Evolutionary conservation across 2,888 invertebrate genomes (phyloP).

Genomic region (Adineta ricciae): DNA sequence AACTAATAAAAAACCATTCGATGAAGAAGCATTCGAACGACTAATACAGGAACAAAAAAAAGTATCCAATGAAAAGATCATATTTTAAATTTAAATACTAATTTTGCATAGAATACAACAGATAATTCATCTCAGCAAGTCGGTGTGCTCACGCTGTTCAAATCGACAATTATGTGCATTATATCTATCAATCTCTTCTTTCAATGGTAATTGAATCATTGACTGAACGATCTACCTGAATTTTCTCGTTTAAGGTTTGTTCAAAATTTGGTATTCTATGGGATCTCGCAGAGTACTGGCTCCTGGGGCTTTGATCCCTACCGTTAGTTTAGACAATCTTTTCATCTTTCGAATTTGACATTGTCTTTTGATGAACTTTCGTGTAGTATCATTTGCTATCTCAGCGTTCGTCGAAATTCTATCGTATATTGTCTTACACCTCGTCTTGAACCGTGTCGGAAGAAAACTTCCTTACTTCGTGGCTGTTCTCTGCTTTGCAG

Average conservation of each 20-base stretch:
- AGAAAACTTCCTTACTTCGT: constrained; percentile 62
- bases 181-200: constrained; percentile 17
- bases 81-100: not conserved
- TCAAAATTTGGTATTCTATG: constrained; percentile 33
- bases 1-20: constrained; percentile 19
- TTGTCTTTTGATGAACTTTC: not conserved
- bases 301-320: constrained; percentile 54
- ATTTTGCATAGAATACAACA: not conserved
- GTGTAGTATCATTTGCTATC: constrained; percentile 60
- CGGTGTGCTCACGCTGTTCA: not conserved
- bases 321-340: constrained; percentile 24
- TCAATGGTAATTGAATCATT: not conserved
- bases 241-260: constrained; percentile 29
- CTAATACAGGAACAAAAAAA: not conserved
- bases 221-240: too few relatives aligned
- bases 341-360: not conserved
- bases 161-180: not conserved
- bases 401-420: constrained; percentile 67
- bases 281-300: constrained; percentile 21
- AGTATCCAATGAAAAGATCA: not conserved
- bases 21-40: not conserved
- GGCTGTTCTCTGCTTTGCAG: constrained; percentile 56
- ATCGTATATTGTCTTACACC: constrained; percentile 56
- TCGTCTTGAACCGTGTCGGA: constrained; percentile 62
- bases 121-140: not conserved